Conservation (phyloP, 2,113 vertebrate species). For the Chlamydotis undulata region DNA sequence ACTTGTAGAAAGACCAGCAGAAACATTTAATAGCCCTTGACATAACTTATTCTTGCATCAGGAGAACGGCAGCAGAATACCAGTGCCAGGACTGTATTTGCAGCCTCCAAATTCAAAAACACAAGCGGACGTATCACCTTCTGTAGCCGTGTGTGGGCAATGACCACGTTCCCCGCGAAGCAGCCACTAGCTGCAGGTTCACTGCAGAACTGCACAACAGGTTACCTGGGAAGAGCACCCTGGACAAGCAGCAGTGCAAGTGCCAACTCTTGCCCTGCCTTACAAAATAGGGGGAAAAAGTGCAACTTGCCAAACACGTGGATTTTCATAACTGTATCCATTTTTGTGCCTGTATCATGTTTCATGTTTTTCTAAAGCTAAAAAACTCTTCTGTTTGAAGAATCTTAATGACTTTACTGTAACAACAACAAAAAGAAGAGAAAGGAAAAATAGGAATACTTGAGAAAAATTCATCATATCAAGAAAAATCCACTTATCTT, state of each 20-base stretch:
- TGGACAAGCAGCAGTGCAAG: not conserved
- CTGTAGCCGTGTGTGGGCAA: not conserved
- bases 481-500: not conserved
- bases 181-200: not conserved
- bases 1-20: not conserved
- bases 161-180: not conserved
- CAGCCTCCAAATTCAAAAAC: not conserved
- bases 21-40: not conserved
- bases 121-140: not conserved
- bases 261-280: not conserved
- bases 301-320: not conserved
- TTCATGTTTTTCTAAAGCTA: not conserved
- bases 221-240: not conserved
- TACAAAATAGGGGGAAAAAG: not conserved
- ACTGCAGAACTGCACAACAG: fast-evolving
- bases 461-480: not conserved
- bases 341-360: not conserved
- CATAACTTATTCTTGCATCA: fast-evolving
- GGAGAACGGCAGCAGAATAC: not conserved
- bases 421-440: not conserved
- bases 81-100: not conserved
- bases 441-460: not conserved
- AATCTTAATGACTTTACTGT: not conserved
- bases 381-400: not conserved
- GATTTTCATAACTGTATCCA: not conserved